Base-by-base conservation (phyloP, 1,140 invertebrate species). In the Ectropis grisescens region DNA sequence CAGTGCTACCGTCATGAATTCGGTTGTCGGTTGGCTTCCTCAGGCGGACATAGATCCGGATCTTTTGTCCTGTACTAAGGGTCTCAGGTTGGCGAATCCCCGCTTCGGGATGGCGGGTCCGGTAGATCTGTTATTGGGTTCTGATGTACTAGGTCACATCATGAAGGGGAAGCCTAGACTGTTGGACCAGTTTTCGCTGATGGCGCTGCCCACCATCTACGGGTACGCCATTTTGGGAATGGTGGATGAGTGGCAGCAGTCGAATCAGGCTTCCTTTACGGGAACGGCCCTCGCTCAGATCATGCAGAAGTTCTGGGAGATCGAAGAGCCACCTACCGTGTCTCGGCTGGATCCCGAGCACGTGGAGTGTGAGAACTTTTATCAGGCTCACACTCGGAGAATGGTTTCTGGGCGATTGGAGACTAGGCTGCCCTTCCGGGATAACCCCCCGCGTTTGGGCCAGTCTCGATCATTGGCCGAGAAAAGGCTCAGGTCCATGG, bases 401-500 rank as follows among this genome's bases (percentile, higher is more conserved):
- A 4, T 22, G 4, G 4, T 9, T 4, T 22, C 19, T 4, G 19
- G 19, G 4, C 4, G 19, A 22, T 22, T 22, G 4, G 9, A 5
- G 19, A 22, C 19, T 5, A 4, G 19, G 19, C 19, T 22, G 19
- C 19, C 19, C 4, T 22, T 22, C 19, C 19, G 4, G 9, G 4
- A 4, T 4, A 22, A 4, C 9, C 19, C 4, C 4, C 19, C 19
- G 4, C 19, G 4, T 5, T 9, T 22, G 11, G 42, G 42, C 3
- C 19, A 35, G 9, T 45, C 42, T 8, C 8, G 10, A 6, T 12
- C 8, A 1, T 11, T 19, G 11, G 42, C 42, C 5, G 8, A 14
- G 7, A 13, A 26, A n/a, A 16, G 42, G 7, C 32, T 45, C 12
- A 10, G 27, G 13, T 14, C 36, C 5, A 12, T 45, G 2, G 42